A percentile compares a stretch with the other conserved stretches of the same genome.
Conservation (phyloP, 2,113 vertebrate species). For the Sturnira hondurensis region DNA sequence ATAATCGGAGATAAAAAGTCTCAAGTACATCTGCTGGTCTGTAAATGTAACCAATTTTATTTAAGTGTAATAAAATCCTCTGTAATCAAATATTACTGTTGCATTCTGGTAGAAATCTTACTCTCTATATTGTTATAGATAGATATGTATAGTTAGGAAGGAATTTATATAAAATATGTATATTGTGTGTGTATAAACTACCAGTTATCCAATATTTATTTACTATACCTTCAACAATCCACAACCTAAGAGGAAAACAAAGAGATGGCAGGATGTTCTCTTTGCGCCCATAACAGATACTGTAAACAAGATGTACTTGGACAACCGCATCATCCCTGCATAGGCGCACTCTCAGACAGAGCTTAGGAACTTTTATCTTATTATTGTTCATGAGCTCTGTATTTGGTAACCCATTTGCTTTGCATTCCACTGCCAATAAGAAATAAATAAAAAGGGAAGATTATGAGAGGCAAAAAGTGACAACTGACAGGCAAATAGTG, state of each 20-base stretch:
- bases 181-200: background rate
- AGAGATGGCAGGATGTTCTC: slow-evolving; percentile 14
- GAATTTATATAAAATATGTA: background rate
- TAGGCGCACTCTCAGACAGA: background rate
- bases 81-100: background rate
- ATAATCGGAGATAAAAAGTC: background rate
- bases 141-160: background rate
- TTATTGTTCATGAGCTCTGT: background rate
- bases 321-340: background rate
- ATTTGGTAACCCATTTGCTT: background rate
- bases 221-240: background rate
- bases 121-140: background rate
- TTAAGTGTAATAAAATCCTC: background rate
- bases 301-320: background rate
- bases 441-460: slow-evolving; percentile 22
- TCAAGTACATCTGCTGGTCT: background rate
- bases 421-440: background rate
- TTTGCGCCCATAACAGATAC: background rate
- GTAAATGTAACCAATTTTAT: background rate
- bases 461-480: background rate
- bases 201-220: background rate
- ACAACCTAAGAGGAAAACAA: slow-evolving; percentile 26
- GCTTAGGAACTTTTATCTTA: background rate
- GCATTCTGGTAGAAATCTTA: background rate
- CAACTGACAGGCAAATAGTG: background rate